phyloP scores from a whole-genome alignment of 2,888 invertebrate genomes.

The Philopedon plagiatum region DNA sequence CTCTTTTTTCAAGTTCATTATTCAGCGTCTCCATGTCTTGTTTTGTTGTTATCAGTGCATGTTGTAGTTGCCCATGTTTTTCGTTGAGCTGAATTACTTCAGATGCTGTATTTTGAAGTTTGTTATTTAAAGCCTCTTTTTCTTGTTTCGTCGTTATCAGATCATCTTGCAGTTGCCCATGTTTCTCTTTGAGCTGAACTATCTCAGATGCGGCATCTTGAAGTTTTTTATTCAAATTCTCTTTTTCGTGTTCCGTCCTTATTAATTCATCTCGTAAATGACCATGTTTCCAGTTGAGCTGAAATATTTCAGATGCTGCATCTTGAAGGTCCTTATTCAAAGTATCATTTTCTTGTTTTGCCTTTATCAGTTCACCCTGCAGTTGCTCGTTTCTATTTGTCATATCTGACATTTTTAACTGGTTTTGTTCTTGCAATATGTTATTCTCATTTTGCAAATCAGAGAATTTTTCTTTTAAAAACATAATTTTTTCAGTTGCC shows the following conservation, averaged over 20 bases:
- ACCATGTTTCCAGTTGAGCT: slow-evolving; percentile 22
- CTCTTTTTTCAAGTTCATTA: background rate
- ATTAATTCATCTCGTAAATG: background rate
- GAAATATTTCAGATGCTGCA: background rate
- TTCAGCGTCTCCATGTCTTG: slow-evolving; percentile 17
- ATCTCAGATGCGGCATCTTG: background rate
- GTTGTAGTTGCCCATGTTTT: background rate
- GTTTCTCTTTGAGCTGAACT: slow-evolving; percentile 21
- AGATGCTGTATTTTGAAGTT: background rate
- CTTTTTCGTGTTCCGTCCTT: slow-evolving; percentile 33
- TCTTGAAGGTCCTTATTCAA: background rate
- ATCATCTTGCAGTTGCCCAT: background rate
- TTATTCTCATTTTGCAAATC: background rate
- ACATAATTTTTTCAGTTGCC: background rate
- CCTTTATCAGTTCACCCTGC: background rate
- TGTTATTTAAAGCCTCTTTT: slow-evolving; percentile 2
- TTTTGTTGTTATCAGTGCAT: slow-evolving; percentile 15
- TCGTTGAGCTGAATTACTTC: slow-evolving; percentile 22
- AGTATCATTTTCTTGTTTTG: slow-evolving; percentile 28
- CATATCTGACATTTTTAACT: too few relatives aligned
- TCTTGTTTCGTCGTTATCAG: slow-evolving; percentile 26
- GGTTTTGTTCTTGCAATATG: background rate
- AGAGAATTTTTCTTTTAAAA: background rate
- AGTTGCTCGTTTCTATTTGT: slow-evolving; percentile 24
- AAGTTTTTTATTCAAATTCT: background rate